These are phyloP conservation scores for Macaria notata DNA, from an alignment of 2,888 invertebrate genomes.

Conservation along the genomic window DNA sequence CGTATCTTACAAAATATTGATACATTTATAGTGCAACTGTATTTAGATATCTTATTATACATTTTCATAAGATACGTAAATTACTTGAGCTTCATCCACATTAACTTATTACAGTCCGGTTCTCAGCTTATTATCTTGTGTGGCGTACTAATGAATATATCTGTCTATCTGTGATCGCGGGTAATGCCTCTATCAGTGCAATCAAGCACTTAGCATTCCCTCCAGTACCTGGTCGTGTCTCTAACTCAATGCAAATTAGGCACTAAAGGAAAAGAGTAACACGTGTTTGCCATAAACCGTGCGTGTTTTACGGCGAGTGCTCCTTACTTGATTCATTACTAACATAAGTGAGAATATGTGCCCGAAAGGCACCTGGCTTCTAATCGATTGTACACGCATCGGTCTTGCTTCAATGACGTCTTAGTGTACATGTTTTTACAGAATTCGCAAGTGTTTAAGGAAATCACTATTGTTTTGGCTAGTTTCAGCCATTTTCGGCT, in stretches of 20 bases:
- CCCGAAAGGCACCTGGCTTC: slow-evolving; percentile 34
- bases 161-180: no score
- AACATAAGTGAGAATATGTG: slow-evolving; percentile 36
- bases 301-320: slow-evolving; percentile 8
- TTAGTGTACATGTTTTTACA: slow-evolving; percentile 38
- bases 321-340: slow-evolving; percentile 22
- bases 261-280: slow-evolving; percentile 18
- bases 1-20: no score
- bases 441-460: slow-evolving; percentile 29
- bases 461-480: slow-evolving; percentile 30
- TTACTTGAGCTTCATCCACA: no score
- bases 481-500: slow-evolving; percentile 13
- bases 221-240: slow-evolving; percentile 6
- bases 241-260: slow-evolving; percentile 11
- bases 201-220: slow-evolving; percentile 6
- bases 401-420: slow-evolving; percentile 44
- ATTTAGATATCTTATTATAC: no score
- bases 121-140: no score
- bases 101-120: no score
- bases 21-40: no score
- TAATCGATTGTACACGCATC: slow-evolving; percentile 55
- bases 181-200: not conserved
- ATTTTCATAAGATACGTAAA: no score
- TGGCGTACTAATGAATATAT: no score
- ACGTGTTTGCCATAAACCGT: slow-evolving; percentile 19